Conservation (phyloP, 2,113 vertebrate species). For the Urocolius indicus region DNA sequence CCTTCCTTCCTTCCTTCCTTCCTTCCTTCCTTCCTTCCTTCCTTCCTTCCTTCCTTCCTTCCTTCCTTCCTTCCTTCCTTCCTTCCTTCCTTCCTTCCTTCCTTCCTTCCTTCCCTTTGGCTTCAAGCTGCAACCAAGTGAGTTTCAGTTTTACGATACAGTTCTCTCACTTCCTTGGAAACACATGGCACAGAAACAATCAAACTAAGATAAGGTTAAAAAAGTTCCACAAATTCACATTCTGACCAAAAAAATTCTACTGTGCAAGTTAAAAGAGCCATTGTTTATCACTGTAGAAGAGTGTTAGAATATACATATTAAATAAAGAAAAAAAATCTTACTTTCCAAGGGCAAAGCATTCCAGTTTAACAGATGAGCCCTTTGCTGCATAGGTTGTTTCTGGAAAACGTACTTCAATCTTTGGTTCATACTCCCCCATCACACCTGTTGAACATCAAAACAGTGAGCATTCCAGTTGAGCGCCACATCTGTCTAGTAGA, state of each 20-base stretch:
- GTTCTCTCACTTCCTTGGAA: neutral
- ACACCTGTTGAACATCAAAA: conserved; percentile 82
- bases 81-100: neutral
- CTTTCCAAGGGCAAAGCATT: conserved; percentile 94
- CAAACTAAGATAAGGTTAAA: neutral
- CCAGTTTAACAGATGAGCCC: conserved; percentile 88
- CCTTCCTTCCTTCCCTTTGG: too few species aligned
- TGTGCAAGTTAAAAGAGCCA: neutral
- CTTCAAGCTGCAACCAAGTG: neutral
- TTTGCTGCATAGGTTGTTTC: conserved; percentile 79
- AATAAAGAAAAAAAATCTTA: conserved; percentile 75
- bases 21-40: neutral
- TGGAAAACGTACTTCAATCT: conserved; percentile 90
- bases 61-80: neutral
- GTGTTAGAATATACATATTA: neutral
- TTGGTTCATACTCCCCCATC: conserved; percentile 94
- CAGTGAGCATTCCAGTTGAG: conserved; percentile 63
- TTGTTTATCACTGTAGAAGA: neutral
- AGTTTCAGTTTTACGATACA: accelerated
- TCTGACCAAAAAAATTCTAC: neutral
- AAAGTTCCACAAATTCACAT: neutral
- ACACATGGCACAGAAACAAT: neutral
- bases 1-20: too few species aligned
- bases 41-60: neutral
- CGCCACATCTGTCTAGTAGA: neutral